Conservation (phyloP, 2,113 vertebrate species). For the Noctilio leporinus region DNA sequence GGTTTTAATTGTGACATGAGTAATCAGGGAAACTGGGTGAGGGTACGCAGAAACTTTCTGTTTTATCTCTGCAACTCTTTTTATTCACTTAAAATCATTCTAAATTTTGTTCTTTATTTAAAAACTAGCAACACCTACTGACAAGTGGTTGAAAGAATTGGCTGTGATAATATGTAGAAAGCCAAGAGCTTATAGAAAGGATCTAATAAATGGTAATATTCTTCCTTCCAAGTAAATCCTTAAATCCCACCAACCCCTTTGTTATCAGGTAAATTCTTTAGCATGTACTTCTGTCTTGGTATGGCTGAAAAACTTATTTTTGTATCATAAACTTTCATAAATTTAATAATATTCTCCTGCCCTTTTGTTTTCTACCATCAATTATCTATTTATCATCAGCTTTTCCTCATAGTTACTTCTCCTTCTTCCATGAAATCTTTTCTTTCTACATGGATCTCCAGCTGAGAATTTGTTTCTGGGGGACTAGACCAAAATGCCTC, state of each 20-base stretch:
- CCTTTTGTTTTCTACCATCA: not conserved
- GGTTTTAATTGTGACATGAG: not conserved
- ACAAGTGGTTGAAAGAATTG: not conserved
- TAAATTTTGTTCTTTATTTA: not conserved
- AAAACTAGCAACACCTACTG: not conserved
- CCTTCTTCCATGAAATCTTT: not conserved
- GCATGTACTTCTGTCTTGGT: not conserved
- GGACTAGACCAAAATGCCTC: not conserved
- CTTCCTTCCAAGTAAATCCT: not conserved
- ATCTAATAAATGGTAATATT: not conserved
- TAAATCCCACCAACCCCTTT: not conserved
- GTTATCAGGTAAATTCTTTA: not conserved
- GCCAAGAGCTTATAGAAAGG: not conserved
- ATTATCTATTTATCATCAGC: not conserved
- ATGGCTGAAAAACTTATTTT: not conserved
- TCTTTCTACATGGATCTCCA: not conserved
- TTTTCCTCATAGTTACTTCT: not conserved
- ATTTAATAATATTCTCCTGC: not conserved
- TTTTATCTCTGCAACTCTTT: not conserved
- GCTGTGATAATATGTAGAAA: not conserved
- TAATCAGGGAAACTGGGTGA: not conserved
- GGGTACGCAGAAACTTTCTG: not conserved
- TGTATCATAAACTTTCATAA: not conserved
- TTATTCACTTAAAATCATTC: not conserved
- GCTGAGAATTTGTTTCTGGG: not conserved